Evolutionary conservation across 2,113 vertebrate species (phyloP).

Genomic region (Notechis scutatus): DNA sequence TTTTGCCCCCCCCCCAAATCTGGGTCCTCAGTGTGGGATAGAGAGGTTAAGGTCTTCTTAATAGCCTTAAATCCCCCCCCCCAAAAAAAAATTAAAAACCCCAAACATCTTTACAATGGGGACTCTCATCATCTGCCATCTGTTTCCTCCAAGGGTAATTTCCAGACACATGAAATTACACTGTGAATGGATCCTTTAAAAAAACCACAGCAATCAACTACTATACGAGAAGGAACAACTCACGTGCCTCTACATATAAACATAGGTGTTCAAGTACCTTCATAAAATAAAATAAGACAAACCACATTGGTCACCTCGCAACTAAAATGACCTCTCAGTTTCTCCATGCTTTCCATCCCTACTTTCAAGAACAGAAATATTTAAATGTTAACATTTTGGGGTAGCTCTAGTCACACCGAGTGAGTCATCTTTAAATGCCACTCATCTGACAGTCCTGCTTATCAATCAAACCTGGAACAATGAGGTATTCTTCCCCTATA

Average conservation of each 20-base stretch:
- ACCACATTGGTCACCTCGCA: neutral
- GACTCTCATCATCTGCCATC: neutral
- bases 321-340: neutral
- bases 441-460: neutral
- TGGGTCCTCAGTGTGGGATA: too few relatives aligned
- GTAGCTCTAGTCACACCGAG: neutral
- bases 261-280: neutral
- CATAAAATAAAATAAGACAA: neutral
- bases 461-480: neutral
- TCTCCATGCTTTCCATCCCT: neutral
- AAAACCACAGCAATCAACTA: neutral
- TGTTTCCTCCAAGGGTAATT: neutral
- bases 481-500: neutral
- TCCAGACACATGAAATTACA: neutral
- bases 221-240: neutral
- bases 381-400: neutral
- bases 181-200: neutral
- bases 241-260: neutral
- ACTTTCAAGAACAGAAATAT: neutral
- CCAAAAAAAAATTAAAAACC: neutral
- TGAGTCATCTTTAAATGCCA: neutral
- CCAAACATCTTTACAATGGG: neutral
- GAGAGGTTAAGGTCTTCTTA: neutral
- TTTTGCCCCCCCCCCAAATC: too few relatives aligned
- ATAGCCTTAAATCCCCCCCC: neutral